Conservation (phyloP, 2,113 vertebrate species). For the Lagenorhynchus albirostris region DNA sequence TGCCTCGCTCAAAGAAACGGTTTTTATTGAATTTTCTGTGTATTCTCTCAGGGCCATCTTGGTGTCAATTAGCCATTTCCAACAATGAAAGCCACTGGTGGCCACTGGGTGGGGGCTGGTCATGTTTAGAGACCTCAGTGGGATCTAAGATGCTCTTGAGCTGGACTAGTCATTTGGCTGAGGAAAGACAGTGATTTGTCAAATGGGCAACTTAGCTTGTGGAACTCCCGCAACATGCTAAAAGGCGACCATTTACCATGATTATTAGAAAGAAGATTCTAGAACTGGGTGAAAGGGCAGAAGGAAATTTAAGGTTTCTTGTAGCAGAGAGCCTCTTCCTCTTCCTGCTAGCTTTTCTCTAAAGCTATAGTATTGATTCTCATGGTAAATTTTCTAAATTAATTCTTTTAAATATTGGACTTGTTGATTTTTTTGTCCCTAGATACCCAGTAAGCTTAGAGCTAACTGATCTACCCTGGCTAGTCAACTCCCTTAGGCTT, state of each 20-base stretch:
- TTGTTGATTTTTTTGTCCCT: neutral
- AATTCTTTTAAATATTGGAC: neutral
- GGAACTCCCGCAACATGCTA: neutral
- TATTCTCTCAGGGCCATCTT: neutral
- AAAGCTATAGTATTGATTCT: neutral
- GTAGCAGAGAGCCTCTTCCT: neutral
- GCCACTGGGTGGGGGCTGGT: neutral
- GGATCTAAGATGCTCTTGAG: neutral
- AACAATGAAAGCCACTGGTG: neutral
- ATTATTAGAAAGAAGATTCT: conserved; percentile 9
- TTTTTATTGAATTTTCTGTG: neutral
- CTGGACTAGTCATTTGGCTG: neutral
- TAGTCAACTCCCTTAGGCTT: neutral
- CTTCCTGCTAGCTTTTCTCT: neutral
- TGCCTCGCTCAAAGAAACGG: neutral
- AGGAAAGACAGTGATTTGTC: neutral
- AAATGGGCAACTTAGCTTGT: neutral
- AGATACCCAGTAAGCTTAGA: neutral
- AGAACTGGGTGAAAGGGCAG: neutral
- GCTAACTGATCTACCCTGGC: neutral
- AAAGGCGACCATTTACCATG: neutral
- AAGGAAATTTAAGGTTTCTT: neutral
- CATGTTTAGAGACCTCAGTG: neutral
- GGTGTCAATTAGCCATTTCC: neutral
- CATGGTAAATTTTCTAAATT: neutral